phyloP scores from a whole-genome alignment of 2,113 vertebrate genomes.

The Vidua chalybeata region DNA sequence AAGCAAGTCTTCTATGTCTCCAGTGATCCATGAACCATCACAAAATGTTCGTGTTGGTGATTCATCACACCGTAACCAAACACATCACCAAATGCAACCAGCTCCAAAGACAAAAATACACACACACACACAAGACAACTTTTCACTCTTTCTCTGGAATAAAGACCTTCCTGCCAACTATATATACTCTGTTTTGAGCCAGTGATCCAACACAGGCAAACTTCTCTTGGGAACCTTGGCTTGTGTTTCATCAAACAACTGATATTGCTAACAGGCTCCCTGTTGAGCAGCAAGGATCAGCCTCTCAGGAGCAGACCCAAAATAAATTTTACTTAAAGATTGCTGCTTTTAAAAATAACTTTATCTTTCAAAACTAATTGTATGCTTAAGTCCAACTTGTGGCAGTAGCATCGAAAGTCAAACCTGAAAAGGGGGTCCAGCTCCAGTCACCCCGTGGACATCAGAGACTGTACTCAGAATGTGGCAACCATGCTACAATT shows the following conservation, averaged over 20 bases:
- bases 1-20: slow-evolving; percentile 14
- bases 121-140: neutral
- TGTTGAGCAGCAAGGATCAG: neutral
- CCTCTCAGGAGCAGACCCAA: neutral
- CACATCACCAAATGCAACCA: neutral
- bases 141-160: neutral
- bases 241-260: neutral
- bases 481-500: neutral
- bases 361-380: neutral
- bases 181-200: neutral
- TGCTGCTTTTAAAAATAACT: neutral
- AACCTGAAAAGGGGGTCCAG: neutral
- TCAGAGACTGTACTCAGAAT: neutral
- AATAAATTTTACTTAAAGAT: neutral
- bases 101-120: neutral
- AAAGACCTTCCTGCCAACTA: neutral
- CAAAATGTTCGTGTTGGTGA: neutral
- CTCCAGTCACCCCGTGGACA: neutral
- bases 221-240: neutral
- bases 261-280: neutral
- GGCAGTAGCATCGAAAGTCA: neutral
- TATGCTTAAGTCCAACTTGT: neutral
- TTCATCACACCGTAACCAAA: neutral
- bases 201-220: neutral
- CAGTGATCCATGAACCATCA: slow-evolving; percentile 19